phyloP scores from a whole-genome alignment of 2,113 vertebrate genomes.

The Amphiprion percula region DNA sequence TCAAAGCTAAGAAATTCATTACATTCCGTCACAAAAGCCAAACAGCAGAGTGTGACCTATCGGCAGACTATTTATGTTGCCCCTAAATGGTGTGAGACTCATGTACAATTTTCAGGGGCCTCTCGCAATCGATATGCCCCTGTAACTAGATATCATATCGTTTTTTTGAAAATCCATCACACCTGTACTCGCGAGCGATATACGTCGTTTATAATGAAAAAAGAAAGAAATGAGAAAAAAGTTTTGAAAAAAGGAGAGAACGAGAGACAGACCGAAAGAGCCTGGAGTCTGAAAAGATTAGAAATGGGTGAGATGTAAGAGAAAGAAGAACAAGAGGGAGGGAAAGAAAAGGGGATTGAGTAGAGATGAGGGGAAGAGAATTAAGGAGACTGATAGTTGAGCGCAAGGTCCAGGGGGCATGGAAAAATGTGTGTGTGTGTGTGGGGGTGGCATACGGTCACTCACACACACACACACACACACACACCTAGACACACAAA shows the following conservation, averaged over 20 bases:
- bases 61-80: slow-evolving; percentile 43
- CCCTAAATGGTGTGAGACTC: slow-evolving; percentile 28
- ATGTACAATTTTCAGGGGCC: slow-evolving; percentile 56
- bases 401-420: slow-evolving; percentile 63
- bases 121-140: slow-evolving; percentile 51
- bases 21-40: slow-evolving; percentile 35
- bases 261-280: not conserved
- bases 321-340: slow-evolving; percentile 28
- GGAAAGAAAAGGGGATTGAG: slow-evolving; percentile 18
- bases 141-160: slow-evolving; percentile 69
- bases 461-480: slow-evolving; percentile 6
- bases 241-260: not conserved
- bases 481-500: slow-evolving; percentile 38
- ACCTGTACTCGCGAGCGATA: slow-evolving; percentile 40
- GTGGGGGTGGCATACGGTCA: slow-evolving; percentile 1
- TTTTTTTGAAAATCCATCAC: slow-evolving; percentile 63
- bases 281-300: slow-evolving; percentile 68
- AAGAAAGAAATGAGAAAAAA: slow-evolving; percentile 2
- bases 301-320: slow-evolving; percentile 54
- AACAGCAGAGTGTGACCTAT: slow-evolving; percentile 56
- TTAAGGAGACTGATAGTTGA: slow-evolving; percentile 77
- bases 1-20: slow-evolving; percentile 46
- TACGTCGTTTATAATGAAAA: slow-evolving; percentile 52
- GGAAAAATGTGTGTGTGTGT: slow-evolving; percentile 33
- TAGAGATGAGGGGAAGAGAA: slow-evolving; percentile 62